phyloP scores from a whole-genome alignment of 2,797 vertebrate species.

The Ptychadena robeensis region DNA sequence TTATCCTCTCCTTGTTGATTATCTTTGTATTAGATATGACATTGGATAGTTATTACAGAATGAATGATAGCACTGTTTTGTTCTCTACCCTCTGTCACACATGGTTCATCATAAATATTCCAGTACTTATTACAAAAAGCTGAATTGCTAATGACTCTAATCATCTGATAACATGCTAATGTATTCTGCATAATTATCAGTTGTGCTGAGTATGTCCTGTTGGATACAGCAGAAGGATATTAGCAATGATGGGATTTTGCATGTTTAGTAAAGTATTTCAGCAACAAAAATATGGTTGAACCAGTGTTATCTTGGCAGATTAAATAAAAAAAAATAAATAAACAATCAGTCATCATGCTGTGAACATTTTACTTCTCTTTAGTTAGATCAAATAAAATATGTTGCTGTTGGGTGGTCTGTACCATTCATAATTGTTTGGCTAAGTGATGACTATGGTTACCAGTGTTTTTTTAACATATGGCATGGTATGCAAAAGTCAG shows the following conservation, averaged over 20 bases:
- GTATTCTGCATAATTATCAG: constrained; percentile 15
- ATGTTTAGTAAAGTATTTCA: constrained; percentile 1
- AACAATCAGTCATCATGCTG: too few species aligned
- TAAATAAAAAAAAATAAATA: neutral
- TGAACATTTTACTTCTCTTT: too few species aligned
- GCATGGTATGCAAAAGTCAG: too few species aligned
- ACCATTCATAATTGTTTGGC: too few species aligned
- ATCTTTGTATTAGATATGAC: constrained; percentile 41
- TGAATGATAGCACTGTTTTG: constrained; percentile 41
- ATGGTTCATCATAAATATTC: constrained; percentile 53
- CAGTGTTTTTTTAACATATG: too few species aligned
- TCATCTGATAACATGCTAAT: constrained; percentile 43
- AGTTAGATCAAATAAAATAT: too few species aligned
- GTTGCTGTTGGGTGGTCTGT: too few species aligned
- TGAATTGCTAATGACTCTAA: constrained; percentile 61
- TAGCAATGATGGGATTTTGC: constrained; percentile 29
- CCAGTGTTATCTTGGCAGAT: neutral
- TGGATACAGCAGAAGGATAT: constrained; percentile 41
- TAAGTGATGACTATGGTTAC: too few species aligned
- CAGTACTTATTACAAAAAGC: constrained; percentile 51
- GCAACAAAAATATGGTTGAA: neutral
- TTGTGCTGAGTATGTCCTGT: neutral
- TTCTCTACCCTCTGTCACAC: constrained; percentile 25
- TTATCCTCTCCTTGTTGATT: constrained; percentile 22
- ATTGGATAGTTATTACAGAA: constrained; percentile 46